Base-by-base conservation (phyloP, 2,113 vertebrate genomes). In the Synodontis membranacea region DNA sequence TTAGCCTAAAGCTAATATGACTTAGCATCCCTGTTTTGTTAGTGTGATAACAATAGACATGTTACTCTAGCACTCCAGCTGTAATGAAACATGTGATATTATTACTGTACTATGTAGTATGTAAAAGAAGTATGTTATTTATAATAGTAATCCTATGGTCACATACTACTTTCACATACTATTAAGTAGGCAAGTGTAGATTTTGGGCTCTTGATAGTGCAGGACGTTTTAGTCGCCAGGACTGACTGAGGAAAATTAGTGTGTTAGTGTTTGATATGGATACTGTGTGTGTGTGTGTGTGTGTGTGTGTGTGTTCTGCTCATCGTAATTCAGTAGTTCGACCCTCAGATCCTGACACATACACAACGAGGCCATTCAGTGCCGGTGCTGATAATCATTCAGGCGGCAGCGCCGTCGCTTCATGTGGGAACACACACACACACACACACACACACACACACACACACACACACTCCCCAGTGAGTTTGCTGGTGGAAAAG, bases 311-410 rank as follows among this genome's bases (percentile, higher is more conserved):
- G 80, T 66, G 3, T 44, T 56, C 50, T 46, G 37, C 85, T 86
- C 76, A 86, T 86, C 64, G 50, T 80, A 46, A 86, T 86, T 80
- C 85, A 23, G 78, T 34, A 19, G 39, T 72, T 81, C 48, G 78
- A 80, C 76, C 62, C 31, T 70, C 37, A 42, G 50, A 66, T 72
- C 85, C 58, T 14, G 28, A 42, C 64, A 39, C n/a, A 50, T 76
- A 21, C 66, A 86, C 60, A 86, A 86, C 34, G 78, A 72, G 64
- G 28, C 64, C 85, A 81, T 81, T 86, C 78, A 81, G 78, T 50
- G 68, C 75, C 6, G 17, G 31, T 46, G 31, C 76, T 86, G 34
- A 86, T 86, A 80, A 70, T 72, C 78, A 81, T 86, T 81, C 85
- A 80, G 78, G 62, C 64, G 19, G 85, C 64, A 12, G 85, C 37